Base-by-base conservation (phyloP, 2,113 vertebrate species). In the Pipra filicauda region DNA sequence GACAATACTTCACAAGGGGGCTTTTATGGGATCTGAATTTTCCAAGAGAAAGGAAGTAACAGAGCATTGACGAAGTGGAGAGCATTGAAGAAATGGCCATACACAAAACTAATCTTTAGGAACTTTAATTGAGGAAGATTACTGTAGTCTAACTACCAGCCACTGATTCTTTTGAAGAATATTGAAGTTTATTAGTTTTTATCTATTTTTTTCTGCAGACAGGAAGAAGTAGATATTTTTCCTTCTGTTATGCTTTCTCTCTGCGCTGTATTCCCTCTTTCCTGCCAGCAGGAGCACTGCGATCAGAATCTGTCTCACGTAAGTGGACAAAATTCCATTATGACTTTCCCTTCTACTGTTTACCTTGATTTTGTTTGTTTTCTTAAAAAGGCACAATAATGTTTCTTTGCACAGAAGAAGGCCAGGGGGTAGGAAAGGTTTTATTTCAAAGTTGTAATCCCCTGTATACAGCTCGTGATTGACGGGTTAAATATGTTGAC, bases 401-500 rank as follows among this genome's bases (percentile, higher is more conserved):
- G 15, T 69, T 10, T 37, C 31, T 91, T 78, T 72, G n/a, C 33
- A 70, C 2, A 80, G 64, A 80, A 88, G 48, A 26, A 11, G 22
- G 37, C 6, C 6, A 66, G 9, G 28, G 41, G 26, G 23, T 58
- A 69, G 59, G 59, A 94, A 91, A 88, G 86, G 7, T 30, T 76
- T 66, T 84, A 59, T 77, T 75, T 80, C 89, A 51, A 88, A 74
- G 11, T 59, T 92, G 27, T 73, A 93, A 93, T 86, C 46, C 76
- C 43, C 30, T 91, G 43, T 67, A 74, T 84, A 62, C 46, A 70
- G 9, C 76, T 67, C 2, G 3, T 88, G 67, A 92, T 71, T 69
- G 37, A 85, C 83, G 37, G 65, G 71, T 85, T 83, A 91, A 83
- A 59, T 76, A 74, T 88, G 88, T 74, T 93, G 91, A 86, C 94